phyloP scores from a whole-genome alignment of 2,113 vertebrate species.

The Naja naja region DNA sequence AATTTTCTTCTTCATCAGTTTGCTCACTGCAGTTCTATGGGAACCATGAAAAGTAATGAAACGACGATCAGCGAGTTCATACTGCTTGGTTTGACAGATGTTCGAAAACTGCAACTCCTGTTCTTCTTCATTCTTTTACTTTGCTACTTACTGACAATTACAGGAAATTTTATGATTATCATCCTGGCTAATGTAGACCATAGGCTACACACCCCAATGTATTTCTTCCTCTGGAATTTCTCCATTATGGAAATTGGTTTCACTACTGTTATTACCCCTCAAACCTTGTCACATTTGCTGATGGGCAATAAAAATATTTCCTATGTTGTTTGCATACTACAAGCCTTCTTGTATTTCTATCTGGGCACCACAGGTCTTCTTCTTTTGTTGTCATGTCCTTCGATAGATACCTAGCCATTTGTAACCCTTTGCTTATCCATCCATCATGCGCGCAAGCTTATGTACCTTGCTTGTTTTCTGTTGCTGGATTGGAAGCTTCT shows the following conservation, averaged over 20 bases:
- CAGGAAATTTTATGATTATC: slow-evolving; percentile 43
- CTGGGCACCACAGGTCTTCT: background rate
- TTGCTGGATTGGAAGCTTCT: slow-evolving; percentile 44
- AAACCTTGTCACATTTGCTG: background rate
- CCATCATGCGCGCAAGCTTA: slow-evolving; percentile 41
- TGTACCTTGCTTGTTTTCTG: slow-evolving; percentile 38
- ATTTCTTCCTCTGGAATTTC: background rate
- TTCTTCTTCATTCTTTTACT: slow-evolving; percentile 40
- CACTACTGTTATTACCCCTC: background rate
- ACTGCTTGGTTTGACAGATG: slow-evolving; percentile 45
- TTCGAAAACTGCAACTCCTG: slow-evolving; percentile 12
- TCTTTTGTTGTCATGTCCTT: background rate
- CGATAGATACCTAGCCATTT: slow-evolving; percentile 1
- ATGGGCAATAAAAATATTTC: background rate
- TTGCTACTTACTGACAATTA: slow-evolving; percentile 38
- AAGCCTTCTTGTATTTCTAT: background rate
- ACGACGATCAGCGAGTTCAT: slow-evolving; percentile 35
- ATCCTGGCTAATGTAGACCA: slow-evolving; percentile 40
- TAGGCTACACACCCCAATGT: background rate
- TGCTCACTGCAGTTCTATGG: background rate
- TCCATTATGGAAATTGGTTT: background rate
- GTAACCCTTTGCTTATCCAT: slow-evolving; percentile 49
- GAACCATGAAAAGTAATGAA: background rate
- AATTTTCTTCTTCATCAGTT: background rate
- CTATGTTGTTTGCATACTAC: background rate